Base-by-base conservation (phyloP, 2,888 invertebrate genomes). In the Drosophila subsilvestris region DNA sequence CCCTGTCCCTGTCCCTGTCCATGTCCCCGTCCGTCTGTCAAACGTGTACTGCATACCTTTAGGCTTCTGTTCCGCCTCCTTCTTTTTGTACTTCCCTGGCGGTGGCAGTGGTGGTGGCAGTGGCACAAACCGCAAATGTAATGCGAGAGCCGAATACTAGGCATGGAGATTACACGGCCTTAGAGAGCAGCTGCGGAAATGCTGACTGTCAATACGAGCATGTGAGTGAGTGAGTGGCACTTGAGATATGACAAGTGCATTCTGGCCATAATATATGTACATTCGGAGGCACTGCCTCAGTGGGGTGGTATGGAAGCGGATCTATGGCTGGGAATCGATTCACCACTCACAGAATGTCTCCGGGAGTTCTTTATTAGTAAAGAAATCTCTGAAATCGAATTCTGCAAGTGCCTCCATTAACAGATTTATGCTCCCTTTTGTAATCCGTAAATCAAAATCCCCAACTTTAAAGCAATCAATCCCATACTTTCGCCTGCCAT, bases 11-110 rank as follows among this genome's bases (percentile, higher is more conserved):
- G 22, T 53, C 37, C 22, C 53, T 53, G 22, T 53, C 86, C 44
- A 42, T 62, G 14, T 59, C 70, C 63, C 67, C 75, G 74, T 63
- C 63, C 66, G 66, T 47, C 76, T 71, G 79, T 75, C 86, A 80
- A 83, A 88, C 86, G 84, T 82, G 80, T 54, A 56, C 58, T 78
- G 88, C 80, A 80, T 83, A 80, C 80, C 80, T 80, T 79, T 71
- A 65, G 87, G 82, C 87, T 51, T 53, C 20, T 42, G 17, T 22
- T 18, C 29, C n/a, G 5, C 20, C 47, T 37, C 20, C 47, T 37
- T 51, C 17, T 17, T 55, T 55, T 49, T 48, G 10, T 57, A 18
- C 32, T 32, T 32, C 12, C 4, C 32, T n/a, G 12, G 32, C 27
- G 27, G 10, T 29, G 10, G 18, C 5, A 14, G 5, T 27, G 43